Percentiles rank a stretch among this genome's conserved stretches.
phyloP scores from a whole-genome alignment of 2,113 vertebrate genomes.

The Lamprologus ornatipinnis region DNA sequence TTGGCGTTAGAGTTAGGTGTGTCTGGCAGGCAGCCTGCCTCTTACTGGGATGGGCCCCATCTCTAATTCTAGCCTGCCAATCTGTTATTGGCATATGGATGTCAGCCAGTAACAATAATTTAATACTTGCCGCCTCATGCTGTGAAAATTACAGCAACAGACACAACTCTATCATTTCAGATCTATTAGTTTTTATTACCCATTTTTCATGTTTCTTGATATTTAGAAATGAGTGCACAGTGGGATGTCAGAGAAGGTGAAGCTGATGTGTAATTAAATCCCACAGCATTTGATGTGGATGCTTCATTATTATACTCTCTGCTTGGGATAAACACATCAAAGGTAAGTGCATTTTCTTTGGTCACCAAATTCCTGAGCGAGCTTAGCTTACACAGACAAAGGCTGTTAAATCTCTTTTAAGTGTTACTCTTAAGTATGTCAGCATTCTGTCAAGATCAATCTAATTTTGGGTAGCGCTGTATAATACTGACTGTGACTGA shows the following conservation, averaged over 20 bases:
- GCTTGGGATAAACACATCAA: neutral
- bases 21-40: conserved; percentile 16
- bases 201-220: neutral
- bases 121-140: neutral
- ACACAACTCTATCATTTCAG: conserved; percentile 6
- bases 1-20: conserved; percentile 28
- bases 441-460: neutral
- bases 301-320: neutral
- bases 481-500: neutral
- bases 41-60: conserved; percentile 5
- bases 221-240: neutral
- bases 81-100: conserved; percentile 24
- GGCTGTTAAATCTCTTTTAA: neutral
- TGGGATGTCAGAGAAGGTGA: neutral
- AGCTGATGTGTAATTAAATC: neutral
- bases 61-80: neutral
- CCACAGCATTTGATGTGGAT: neutral
- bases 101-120: conserved; percentile 31
- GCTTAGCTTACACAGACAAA: neutral
- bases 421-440: neutral
- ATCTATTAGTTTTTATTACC: conserved; percentile 17
- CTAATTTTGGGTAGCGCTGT: neutral
- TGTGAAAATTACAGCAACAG: neutral
- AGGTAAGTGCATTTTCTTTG: neutral
- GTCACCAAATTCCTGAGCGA: conserved; percentile 7